These are phyloP conservation scores for Neoseiulus cucumeris DNA, from an alignment of 1,140 invertebrate genomes.

Conservation along the genomic window DNA sequence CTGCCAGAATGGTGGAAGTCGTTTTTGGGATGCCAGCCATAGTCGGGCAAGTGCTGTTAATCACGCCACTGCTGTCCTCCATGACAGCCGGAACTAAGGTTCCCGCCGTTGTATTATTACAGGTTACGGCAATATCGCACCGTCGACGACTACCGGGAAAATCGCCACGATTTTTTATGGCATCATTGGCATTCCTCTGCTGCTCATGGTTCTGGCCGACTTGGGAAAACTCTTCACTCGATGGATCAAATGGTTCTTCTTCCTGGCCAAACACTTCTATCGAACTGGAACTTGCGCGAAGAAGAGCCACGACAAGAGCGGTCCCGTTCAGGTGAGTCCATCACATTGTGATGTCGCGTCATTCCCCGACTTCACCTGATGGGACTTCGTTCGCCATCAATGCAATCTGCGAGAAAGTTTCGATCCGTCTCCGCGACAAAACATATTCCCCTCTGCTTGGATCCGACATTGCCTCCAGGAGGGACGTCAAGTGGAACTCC, in stretches of 20 bases:
- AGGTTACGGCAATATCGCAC: slow-evolving; percentile 86
- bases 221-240: slow-evolving; percentile 77
- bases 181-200: slow-evolving; percentile 80
- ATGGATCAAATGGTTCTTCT: slow-evolving; percentile 79
- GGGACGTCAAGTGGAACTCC: too few species aligned
- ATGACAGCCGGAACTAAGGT: too few species aligned
- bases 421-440: neutral
- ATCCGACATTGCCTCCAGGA: too few species aligned
- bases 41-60: too few species aligned
- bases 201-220: slow-evolving; percentile 71
- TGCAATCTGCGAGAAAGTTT: slow-evolving; percentile 21
- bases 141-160: slow-evolving; percentile 57
- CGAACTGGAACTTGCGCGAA: slow-evolving; percentile 44
- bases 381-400: neutral
- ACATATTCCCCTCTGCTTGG: too few species aligned
- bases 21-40: too few species aligned
- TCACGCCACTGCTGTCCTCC: too few species aligned
- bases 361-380: neutral
- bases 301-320: neutral
- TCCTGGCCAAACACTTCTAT: slow-evolving; percentile 60
- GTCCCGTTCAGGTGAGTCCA: slow-evolving; percentile 12
- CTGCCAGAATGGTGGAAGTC: too few species aligned
- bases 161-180: slow-evolving; percentile 78
- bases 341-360: too few species aligned
- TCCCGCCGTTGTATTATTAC: slow-evolving; percentile 23